phyloP scores from a whole-genome alignment of 2,888 invertebrate genomes.

The Agrotis puta region DNA sequence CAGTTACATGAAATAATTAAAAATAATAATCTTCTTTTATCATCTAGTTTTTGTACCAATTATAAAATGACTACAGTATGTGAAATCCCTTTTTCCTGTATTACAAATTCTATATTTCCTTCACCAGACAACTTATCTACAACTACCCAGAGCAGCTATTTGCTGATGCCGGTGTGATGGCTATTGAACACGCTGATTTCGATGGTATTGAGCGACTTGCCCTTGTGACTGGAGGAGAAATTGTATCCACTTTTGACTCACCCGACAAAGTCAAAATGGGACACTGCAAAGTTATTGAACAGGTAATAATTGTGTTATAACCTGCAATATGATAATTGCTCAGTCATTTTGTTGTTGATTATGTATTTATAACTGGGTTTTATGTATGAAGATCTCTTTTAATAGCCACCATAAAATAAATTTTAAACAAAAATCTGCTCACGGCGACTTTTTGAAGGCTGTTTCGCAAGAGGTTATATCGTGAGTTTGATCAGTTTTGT shows the following conservation, averaged over 20 bases:
- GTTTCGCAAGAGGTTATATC: no score
- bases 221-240: slow-evolving; percentile 99
- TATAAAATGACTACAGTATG: no score
- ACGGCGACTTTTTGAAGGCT: no score
- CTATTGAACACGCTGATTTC: slow-evolving; percentile 99
- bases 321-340: no score
- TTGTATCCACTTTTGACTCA: slow-evolving; percentile 99
- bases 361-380: background rate
- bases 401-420: background rate
- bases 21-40: background rate
- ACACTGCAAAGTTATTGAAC: slow-evolving; percentile 98
- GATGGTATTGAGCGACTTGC: slow-evolving; percentile 99
- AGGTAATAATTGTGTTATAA: slow-evolving; percentile 86
- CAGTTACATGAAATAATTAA: no score
- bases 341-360: background rate
- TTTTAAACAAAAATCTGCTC: no score
- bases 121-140: slow-evolving; percentile 97
- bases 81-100: background rate
- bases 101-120: background rate
- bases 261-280: slow-evolving; percentile 98
- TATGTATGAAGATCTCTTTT: background rate
- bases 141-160: slow-evolving; percentile 99
- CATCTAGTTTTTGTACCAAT: background rate
- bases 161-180: slow-evolving; percentile 99
- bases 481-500: no score